phyloP scores from a whole-genome alignment of 2,888 invertebrate species.

The Thelaira solivaga region DNA sequence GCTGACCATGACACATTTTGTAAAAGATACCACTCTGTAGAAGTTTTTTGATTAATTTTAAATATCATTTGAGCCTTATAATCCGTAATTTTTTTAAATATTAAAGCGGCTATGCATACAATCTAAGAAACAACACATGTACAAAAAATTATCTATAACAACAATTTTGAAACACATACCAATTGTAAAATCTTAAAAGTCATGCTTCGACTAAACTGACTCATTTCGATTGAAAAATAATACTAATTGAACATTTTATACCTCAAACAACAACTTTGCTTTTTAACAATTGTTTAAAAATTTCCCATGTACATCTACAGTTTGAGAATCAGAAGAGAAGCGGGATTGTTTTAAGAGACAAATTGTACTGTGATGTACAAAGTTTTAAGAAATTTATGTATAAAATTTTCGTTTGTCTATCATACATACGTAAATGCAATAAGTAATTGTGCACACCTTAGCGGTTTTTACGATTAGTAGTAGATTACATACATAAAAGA shows the following conservation, averaged over 20 bases:
- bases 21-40: slow-evolving; percentile 53
- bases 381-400: too few relatives aligned
- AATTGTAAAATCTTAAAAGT: slow-evolving; percentile 51
- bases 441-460: too few relatives aligned
- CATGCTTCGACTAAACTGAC: slow-evolving; percentile 44
- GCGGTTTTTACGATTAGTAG: too few relatives aligned
- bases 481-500: too few relatives aligned
- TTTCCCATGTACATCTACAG: too few relatives aligned
- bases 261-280: too few relatives aligned
- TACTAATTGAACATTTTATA: slow-evolving; percentile 31
- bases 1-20: slow-evolving; percentile 57
- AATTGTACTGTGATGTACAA: too few relatives aligned
- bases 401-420: too few relatives aligned
- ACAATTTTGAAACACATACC: slow-evolving; percentile 25
- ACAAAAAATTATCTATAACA: background rate
- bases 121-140: slow-evolving; percentile 27
- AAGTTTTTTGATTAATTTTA: slow-evolving; percentile 52
- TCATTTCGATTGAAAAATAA: slow-evolving; percentile 41
- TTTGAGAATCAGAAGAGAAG: too few relatives aligned
- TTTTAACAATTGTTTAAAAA: too few relatives aligned
- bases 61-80: slow-evolving; percentile 41
- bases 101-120: slow-evolving; percentile 25
- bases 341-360: too few relatives aligned
- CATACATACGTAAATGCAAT: too few relatives aligned
- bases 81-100: slow-evolving; percentile 57